Conservation (phyloP, 2,797 vertebrate species). For the Poeciliopsis gracilis region DNA sequence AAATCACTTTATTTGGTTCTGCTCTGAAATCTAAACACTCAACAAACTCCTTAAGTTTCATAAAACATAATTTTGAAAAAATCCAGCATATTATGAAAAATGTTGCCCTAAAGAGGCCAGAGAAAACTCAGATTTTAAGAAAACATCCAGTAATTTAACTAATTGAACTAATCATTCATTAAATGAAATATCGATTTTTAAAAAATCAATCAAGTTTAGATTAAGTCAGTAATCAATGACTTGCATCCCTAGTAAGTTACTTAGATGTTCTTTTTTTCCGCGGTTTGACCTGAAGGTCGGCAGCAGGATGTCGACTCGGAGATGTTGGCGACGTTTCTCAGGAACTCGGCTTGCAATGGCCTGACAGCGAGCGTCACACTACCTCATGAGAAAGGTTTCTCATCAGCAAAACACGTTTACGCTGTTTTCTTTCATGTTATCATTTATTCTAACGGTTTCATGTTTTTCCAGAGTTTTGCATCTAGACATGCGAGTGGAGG, state of each 20-base stretch:
- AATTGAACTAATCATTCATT: too few species aligned
- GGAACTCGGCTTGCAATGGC: slow-evolving; percentile 30
- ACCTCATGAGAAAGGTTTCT: slow-evolving; percentile 57
- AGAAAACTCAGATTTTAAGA: too few species aligned
- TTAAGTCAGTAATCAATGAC: neutral
- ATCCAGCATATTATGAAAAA: too few species aligned
- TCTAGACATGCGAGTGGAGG: slow-evolving; percentile 30
- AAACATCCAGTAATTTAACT: too few species aligned
- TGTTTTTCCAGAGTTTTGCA: slow-evolving; percentile 47
- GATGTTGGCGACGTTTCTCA: slow-evolving; percentile 42
- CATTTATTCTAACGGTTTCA: neutral
- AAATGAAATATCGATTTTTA: too few species aligned
- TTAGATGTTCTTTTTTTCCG: neutral
- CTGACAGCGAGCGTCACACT: slow-evolving; percentile 12
- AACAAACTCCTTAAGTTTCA: too few species aligned
- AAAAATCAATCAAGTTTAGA: too few species aligned
- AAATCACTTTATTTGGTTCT: too few species aligned
- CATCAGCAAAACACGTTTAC: neutral
- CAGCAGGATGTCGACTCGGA: slow-evolving; percentile 2
- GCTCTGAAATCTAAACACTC: too few species aligned
- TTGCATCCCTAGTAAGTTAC: neutral
- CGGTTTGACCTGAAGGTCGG: slow-evolving; percentile 34
- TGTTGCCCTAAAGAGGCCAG: too few species aligned
- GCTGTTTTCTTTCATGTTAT: neutral
- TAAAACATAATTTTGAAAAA: too few species aligned